Percentiles rank a stretch among this genome's conserved stretches.
Evolutionary conservation across 2,113 vertebrate species (phyloP).

Genomic region (Hippocampus comes): DNA sequence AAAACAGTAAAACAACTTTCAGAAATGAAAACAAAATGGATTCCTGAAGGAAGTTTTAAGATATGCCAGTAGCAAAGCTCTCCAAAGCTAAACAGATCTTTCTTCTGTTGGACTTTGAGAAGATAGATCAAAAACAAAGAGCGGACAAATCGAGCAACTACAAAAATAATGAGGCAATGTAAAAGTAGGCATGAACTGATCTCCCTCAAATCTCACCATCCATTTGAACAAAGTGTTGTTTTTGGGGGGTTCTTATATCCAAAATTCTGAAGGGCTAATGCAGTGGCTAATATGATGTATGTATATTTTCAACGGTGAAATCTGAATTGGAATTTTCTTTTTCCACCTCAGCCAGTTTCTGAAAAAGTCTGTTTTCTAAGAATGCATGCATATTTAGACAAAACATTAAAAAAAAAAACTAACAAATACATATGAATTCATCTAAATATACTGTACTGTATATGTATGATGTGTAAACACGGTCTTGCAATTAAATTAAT

Average conservation of each 20-base stretch:
- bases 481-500: conserved; percentile 58
- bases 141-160: too few relatives aligned
- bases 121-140: too few relatives aligned
- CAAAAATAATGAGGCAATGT: too few relatives aligned
- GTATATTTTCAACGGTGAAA: background rate
- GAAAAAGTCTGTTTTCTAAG: background rate
- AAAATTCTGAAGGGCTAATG: background rate
- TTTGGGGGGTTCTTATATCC: background rate
- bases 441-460: too few relatives aligned
- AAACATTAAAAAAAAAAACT: background rate
- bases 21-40: background rate
- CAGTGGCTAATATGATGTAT: too few relatives aligned
- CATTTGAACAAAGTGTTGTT: too few relatives aligned
- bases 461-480: background rate
- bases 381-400: background rate
- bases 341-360: background rate
- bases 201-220: too few relatives aligned
- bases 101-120: too few relatives aligned
- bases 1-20: too few relatives aligned
- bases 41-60: background rate
- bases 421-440: background rate
- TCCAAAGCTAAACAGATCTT: too few relatives aligned
- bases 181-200: too few relatives aligned
- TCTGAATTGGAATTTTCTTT: background rate
- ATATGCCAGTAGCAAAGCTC: too few relatives aligned